Conservation (phyloP, 1,140 invertebrate species). For the Panonychus citri region DNA sequence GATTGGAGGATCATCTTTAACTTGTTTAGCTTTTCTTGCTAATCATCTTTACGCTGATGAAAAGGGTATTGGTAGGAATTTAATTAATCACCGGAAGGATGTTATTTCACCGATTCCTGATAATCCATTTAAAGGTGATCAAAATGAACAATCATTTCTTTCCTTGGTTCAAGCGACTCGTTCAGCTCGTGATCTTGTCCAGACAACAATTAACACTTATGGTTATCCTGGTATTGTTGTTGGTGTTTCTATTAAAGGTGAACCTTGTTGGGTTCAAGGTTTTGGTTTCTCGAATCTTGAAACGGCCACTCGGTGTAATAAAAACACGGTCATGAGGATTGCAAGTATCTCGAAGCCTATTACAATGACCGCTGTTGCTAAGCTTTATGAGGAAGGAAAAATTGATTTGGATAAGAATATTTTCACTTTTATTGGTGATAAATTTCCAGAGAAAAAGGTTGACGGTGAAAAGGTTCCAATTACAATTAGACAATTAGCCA, state of each 20-base stretch:
- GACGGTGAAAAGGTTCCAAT: constrained; percentile 26
- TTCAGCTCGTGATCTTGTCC: background rate
- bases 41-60: no score
- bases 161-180: background rate
- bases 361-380: constrained; percentile 31
- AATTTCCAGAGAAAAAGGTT: constrained; percentile 30
- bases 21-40: no score
- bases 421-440: constrained; percentile 25
- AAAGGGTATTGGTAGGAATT: no score
- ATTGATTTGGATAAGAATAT: constrained; percentile 34
- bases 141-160: no score
- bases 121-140: no score
- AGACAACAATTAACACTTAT: background rate
- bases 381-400: constrained; percentile 29
- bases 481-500: constrained; percentile 29
- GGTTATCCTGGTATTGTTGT: constrained; percentile 28
- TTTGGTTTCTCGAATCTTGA: constrained; percentile 36
- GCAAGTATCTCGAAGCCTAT: constrained; percentile 38
- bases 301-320: constrained; percentile 26
- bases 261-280: constrained; percentile 27
- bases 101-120: no score
- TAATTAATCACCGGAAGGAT: no score
- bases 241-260: constrained; percentile 32
- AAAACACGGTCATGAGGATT: constrained; percentile 34
- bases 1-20: no score